Base-by-base conservation (phyloP, 2,888 invertebrate genomes). In the Pammene aurita region DNA sequence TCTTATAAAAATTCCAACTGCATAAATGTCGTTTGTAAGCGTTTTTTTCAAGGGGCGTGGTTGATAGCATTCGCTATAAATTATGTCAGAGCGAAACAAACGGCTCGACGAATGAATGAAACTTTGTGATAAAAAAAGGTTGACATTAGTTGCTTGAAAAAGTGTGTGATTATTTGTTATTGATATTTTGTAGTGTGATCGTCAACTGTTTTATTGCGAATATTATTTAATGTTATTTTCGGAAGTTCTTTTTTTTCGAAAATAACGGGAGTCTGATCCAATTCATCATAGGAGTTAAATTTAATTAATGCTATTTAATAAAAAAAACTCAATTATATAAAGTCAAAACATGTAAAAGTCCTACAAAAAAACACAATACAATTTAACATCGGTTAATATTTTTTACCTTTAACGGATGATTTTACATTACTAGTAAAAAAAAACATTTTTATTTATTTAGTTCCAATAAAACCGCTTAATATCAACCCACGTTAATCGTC, bases 61-160 rank as follows among this genome's bases (percentile, higher is more conserved):
- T 79, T 74, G 76, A 62, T 71, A 72, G 76, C 78, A 77, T 75
- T 77, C 76, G 77, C 80, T 73, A 87, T 88, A 88, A 87, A 86
- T 88, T 88, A 87, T 82, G 84, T 82, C 83, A 81, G 66, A 65
- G 72, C 78, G 78, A 80, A 83, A 86, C 82, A 84, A 81, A 82
- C 76, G 76, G 73, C 66, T 65, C 57, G 71, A 76, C 76, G 80
- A 76, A 74, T 75, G 77, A 78, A 77, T 78, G 78, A 74, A 73
- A 73, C 74, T 72, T 72, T 72, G 72, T 67, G 60, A 67, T 66
- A 64, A 62, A 72, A 72, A 73, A 72, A 67, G n/a, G 46, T 64
- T 50, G 54, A 13, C 38, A 62, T 56, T 42, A 46, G 46, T 16
- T 58, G 16, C 41, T 67, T 56, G 41, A 26, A 48, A 57, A 42